phyloP scores from a whole-genome alignment of 2,888 invertebrate genomes.

The Diadromus collaris region DNA sequence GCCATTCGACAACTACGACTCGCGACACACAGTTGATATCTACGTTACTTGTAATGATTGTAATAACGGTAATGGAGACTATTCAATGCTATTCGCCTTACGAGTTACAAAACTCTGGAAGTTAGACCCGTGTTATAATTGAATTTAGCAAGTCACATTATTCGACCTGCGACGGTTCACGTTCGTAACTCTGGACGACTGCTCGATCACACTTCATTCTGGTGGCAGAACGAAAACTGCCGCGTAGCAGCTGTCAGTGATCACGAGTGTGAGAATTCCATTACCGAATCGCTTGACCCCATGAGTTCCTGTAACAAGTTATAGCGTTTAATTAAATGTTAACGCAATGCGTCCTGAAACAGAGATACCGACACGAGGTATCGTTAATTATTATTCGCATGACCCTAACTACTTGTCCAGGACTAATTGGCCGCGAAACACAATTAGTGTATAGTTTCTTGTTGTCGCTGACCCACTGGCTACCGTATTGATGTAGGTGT shows the following conservation, averaged over 20 bases:
- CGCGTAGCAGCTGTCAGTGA: not conserved
- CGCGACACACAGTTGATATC: too few species aligned
- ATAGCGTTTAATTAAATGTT: not conserved
- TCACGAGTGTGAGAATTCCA: not conserved
- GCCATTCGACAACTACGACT: too few species aligned
- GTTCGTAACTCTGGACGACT: too few species aligned
- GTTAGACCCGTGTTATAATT: too few species aligned
- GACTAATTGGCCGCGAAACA: not conserved
- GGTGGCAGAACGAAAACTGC: not conserved
- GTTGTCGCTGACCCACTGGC: not conserved
- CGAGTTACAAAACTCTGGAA: too few species aligned
- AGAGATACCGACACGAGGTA: not conserved
- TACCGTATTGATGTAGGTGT: not conserved
- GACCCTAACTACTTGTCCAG: not conserved
- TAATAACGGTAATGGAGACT: too few species aligned
- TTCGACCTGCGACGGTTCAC: too few species aligned
- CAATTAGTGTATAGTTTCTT: not conserved
- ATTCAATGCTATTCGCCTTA: too few species aligned
- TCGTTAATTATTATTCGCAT: not conserved
- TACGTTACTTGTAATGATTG: too few species aligned
- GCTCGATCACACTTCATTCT: too few species aligned
- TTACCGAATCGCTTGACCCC: not conserved
- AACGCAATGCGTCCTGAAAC: not conserved
- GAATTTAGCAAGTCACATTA: too few species aligned
- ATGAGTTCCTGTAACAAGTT: not conserved